These are phyloP conservation scores for Sminthurinus aureus DNA, from an alignment of 2,888 invertebrate species.

Conservation along the genomic window DNA sequence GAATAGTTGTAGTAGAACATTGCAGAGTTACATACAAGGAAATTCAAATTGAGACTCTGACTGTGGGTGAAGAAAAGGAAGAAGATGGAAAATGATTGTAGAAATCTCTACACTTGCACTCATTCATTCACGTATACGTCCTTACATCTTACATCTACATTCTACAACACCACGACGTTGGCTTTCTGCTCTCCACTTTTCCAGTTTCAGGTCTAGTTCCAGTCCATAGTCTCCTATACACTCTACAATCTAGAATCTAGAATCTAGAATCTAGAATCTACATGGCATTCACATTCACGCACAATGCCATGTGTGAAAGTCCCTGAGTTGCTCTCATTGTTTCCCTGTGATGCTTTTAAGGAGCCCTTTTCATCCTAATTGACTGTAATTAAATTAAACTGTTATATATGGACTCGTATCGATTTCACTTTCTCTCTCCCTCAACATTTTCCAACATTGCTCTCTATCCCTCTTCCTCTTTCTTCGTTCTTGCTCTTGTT, in stretches of 20 bases:
- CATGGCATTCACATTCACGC: slow-evolving; percentile 1
- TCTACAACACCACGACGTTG: too few species aligned
- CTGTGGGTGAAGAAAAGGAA: too few species aligned
- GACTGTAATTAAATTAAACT: slow-evolving; percentile 44
- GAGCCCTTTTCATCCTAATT: slow-evolving; percentile 42
- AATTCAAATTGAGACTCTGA: not conserved
- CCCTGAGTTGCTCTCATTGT: slow-evolving; percentile 33
- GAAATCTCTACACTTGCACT: slow-evolving; percentile 14
- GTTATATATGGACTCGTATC: slow-evolving; percentile 45
- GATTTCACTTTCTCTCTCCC: slow-evolving; percentile 33
- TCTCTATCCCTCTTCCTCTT: not conserved
- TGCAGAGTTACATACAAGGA: not conserved
- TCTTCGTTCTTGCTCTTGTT: too few species aligned
- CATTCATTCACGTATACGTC: slow-evolving; percentile 11
- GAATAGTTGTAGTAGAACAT: not conserved
- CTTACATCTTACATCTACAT: too few species aligned
- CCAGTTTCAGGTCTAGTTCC: too few species aligned
- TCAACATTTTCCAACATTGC: too few species aligned
- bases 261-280: not conserved
- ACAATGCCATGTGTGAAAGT: slow-evolving; percentile 38
- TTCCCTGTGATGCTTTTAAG: slow-evolving; percentile 42
- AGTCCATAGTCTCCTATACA: too few species aligned
- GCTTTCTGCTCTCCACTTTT: too few species aligned
- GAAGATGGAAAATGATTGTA: not conserved
- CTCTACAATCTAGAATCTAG: too few species aligned